Base-by-base conservation (phyloP, 2,113 vertebrate species). In the Odobenus rosmarus region DNA sequence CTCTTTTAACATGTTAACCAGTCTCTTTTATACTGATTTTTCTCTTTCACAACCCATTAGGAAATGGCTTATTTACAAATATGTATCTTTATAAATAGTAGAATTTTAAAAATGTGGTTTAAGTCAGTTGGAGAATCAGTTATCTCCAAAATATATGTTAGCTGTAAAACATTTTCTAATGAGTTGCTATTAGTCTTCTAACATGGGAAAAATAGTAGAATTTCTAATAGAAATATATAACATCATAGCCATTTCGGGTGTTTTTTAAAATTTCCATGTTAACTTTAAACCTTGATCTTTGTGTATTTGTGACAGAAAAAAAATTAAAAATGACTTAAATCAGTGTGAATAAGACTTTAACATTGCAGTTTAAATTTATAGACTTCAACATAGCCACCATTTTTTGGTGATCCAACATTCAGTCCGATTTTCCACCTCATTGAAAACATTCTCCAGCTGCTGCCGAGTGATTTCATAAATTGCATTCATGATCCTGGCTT, bases 391-490 rank as follows among this genome's bases (percentile, higher is more conserved):
- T 96, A 97, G 91, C 93, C 96, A 97, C 96, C 95, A 87, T 91
- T 93, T 98, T 98, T 97, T 95, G 85, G 91, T 98, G 97, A 97
- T 97, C 93, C 95, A 97, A 94, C 97, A 95, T 98, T 97, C 96
- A 97, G 95, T 97, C 95, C 97, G 96, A 98, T 98, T 98, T 98
- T 98, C 98, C 98, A 98, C 96, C 97, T 98, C 98, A 98, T 97
- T 98, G 98, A 97, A 98, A 98, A 97, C 98, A 97, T 97, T 98
- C 98, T 97, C 97, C 98, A 98, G 98, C 97, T 98, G 98, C 97
- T 96, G 97, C 91, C 4, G 93, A 97, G 93, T 97, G 96, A 98
- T 98, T 98, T 97, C 97, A 97, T 97, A 97, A 98, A 96, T 96
- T 98, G 98, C 98, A 93, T 96, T 97, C 96, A 97, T 96, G 97